Evolutionary conservation across 2,797 vertebrate genomes (phyloP).

Genomic region (Picus viridis): DNA sequence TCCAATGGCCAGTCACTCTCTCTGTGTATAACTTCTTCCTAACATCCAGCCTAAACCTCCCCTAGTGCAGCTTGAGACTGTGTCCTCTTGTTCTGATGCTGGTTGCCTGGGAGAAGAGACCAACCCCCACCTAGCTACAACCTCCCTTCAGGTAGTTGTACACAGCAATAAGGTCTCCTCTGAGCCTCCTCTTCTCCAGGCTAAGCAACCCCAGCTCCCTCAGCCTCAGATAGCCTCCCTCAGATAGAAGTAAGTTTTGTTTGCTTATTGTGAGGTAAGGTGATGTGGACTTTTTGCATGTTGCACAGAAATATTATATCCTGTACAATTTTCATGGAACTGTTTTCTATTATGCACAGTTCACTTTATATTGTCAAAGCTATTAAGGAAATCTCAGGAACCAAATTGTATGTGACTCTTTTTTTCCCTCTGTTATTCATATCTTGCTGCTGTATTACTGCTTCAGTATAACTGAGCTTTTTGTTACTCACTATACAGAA

Average conservation of each 20-base stretch:
- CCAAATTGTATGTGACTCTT: not conserved
- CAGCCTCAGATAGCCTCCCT: no score
- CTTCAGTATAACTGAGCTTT: not conserved
- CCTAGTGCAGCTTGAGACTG: no score
- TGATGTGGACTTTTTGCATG: not conserved
- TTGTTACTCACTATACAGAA: not conserved
- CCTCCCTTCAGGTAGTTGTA: no score
- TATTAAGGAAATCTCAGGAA: conserved; percentile 23
- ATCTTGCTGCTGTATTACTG: not conserved
- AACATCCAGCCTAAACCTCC: no score
- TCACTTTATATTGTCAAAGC: not conserved
- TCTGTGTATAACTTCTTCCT: no score
- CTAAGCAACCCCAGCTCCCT: no score
- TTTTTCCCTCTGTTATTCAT: not conserved
- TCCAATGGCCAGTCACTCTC: no score
- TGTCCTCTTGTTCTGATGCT: no score
- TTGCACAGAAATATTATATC: not conserved
- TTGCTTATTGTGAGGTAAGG: conserved; percentile 34
- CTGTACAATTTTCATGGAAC: conserved; percentile 27
- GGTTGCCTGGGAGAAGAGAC: no score
- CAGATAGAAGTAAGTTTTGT: not conserved
- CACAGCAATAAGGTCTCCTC: no score
- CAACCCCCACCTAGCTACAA: no score
- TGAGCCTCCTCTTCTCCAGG: no score
- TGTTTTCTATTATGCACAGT: not conserved